These are phyloP conservation scores for Nematostella vectensis DNA, from an alignment of 92 coral and sea anemone species.

Conservation along the genomic window DNA sequence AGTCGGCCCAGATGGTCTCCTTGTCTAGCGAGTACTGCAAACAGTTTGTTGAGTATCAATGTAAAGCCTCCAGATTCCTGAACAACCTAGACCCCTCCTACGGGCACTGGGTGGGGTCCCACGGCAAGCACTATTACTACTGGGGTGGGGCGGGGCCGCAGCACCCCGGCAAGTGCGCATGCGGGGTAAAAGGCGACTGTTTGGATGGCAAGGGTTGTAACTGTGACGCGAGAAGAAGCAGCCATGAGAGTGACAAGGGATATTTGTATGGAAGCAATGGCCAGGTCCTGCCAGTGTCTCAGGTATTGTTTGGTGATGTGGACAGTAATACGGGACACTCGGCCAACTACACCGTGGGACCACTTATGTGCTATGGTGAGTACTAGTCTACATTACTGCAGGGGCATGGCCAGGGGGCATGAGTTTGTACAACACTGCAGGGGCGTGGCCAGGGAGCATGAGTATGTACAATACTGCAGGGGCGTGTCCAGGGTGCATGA, in stretches of 20 bases:
- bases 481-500: no score
- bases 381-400: no score
- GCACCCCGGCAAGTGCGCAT: conserved; percentile 44
- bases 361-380: conserved; percentile 60
- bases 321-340: conserved; percentile 13
- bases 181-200: conserved; percentile 47
- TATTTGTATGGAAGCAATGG: conserved; percentile 33
- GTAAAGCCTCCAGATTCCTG: conserved; percentile 48
- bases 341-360: conserved; percentile 73
- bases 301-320: conserved; percentile 59
- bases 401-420: no score
- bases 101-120: conserved; percentile 70
- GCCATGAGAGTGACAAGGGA: conserved; percentile 50
- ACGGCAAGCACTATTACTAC: conserved; percentile 45
- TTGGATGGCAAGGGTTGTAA: conserved; percentile 34
- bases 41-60: conserved; percentile 66
- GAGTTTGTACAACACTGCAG: no score
- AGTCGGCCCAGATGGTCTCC: conserved; percentile 59
- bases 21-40: conserved; percentile 52
- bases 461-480: no score
- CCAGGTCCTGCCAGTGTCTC: conserved; percentile 49
- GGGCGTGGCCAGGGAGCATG: no score
- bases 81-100: conserved; percentile 20
- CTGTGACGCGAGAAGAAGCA: conserved; percentile 54
- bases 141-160: conserved; percentile 69